Evolutionary conservation across 2,888 invertebrate species (phyloP), one percentile per base, ranked within the genome.

Genomic region (Brachylomia viminalis): DNA sequence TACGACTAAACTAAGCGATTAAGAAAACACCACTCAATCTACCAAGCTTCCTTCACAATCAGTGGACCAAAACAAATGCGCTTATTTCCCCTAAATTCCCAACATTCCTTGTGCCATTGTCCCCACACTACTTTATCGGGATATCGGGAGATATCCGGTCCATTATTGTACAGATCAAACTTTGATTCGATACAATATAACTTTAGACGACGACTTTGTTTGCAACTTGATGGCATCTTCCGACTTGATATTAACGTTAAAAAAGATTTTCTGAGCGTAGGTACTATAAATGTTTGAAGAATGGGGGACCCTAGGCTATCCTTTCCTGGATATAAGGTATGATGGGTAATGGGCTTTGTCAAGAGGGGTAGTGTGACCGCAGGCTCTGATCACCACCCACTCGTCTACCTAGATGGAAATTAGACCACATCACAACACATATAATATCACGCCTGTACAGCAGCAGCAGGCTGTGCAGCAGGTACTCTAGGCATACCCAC

Each of bases 141-240:
- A 94, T 92, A 91, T 92, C 92, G 91, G 91, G 88, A 93, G 93
- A 95, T 96, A 95, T 95, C 95, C 94, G 93, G 91, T 93, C 93
- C 91, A 95, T 96, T 95, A 95, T 94, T 92, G 94, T 91, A 84
- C 89, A 92, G 94, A 94, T 95, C 93, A 95, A 96, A 96, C 92
- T 96, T 96, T 95, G 95, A 96, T 96, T 95, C 92, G 95, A 95
- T 95, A 94, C 92, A 90, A 89, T 92, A 92, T 92, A 93, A 93
- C 90, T 95, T 95, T 89, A 90, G 93, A 81, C 91, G 89, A 88
- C 91, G 91, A 93, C 90, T 93, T 91, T 92, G 93, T 93, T 93
- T 91, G 90, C 89, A 93, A 93, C 92, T 93, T 93, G 91, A 89
- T 90, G 86, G 89, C 84, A 89, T 91, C 89, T 92, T 90, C 82